Evolutionary conservation across 2,113 vertebrate genomes (phyloP).

Genomic region (Atlantisia rogersi): DNA sequence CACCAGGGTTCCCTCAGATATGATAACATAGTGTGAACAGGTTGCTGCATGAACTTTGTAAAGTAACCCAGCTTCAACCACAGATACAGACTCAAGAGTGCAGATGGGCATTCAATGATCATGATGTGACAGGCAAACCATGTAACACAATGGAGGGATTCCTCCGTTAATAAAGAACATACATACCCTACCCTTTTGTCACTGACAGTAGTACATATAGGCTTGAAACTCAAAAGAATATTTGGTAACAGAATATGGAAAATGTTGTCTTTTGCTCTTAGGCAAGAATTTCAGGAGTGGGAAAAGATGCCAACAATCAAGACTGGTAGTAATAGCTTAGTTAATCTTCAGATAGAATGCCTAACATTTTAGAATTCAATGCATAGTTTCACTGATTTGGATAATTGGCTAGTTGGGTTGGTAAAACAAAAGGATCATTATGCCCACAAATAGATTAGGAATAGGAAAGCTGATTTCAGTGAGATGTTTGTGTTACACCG

Average conservation of each 20-base stretch:
- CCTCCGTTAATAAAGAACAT: not conserved
- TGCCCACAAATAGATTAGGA: not conserved
- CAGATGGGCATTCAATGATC: not conserved
- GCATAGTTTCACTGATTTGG: not conserved
- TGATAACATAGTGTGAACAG: rapidly evolving
- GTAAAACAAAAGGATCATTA: not conserved
- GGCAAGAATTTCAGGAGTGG: not conserved
- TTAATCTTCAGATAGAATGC: not conserved
- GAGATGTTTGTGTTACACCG: not conserved
- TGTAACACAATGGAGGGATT: not conserved
- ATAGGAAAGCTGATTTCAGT: not conserved
- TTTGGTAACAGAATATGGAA: not conserved
- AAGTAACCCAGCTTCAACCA: not conserved
- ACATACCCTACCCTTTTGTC: not conserved
- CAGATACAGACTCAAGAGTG: not conserved
- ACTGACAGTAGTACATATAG: not conserved
- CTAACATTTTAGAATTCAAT: not conserved
- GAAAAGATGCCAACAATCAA: not conserved
- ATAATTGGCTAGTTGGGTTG: not conserved
- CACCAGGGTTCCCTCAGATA: not conserved
- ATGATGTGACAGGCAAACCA: rapidly evolving
- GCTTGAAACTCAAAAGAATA: not conserved
- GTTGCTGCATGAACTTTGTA: not conserved
- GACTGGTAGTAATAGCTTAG: not conserved
- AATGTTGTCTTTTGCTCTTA: not conserved